Evolutionary conservation across 2,797 vertebrate species (phyloP), one percentile per base, ranked within the genome.

Genomic region (Parauchenoglanis punctatus): DNA sequence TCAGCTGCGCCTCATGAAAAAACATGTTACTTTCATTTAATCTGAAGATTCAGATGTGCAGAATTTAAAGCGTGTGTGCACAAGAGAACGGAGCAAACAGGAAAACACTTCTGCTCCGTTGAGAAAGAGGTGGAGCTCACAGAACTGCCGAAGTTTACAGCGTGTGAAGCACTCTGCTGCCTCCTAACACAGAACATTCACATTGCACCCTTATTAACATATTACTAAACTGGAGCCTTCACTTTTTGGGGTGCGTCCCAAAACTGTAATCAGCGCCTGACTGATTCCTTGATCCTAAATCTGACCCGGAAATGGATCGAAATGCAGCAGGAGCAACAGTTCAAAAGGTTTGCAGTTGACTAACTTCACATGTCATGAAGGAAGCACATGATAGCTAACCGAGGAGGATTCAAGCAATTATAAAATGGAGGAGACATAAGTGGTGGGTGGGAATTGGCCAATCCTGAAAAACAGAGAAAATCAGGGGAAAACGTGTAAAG

Each of bases 91-190:
- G 20, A 18, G 83, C 5, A 77, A 89, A 87, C 77, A 63, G 31
- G 5, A 15, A 31, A 28, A 31, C 10, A 44, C 18, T 44, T 28
- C 52, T 83, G 78, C 59, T 68, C 83, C 58, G 31, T 46, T 40
- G 73, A 89, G 72, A 78, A 89, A 40, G 61, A 65, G 80, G 35
- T 35, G 35, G 35, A 87, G 68, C 11, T 82, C 68, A 85, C 4
- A 85, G 23, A 10, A 86, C 0, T n/a, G 58, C 49, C 80, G 65
- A 77, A 56, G 56, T 70, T 76, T 58, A 81, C 72, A 2, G 56
- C 6, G 23, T 44, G 76, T 52, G 15, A 80, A 11, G 65, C 76
- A 25, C 63, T 88, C 81, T 88, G 85, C 89, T 87, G 88, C 89
- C 89, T 83, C 83, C 87, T 85, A 28, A 67, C 67, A 87, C 84